Evolutionary conservation across 2,113 vertebrate species (phyloP), one percentile per base, ranked within the genome.

Genomic region (Leptobrachium leishanense): DNA sequence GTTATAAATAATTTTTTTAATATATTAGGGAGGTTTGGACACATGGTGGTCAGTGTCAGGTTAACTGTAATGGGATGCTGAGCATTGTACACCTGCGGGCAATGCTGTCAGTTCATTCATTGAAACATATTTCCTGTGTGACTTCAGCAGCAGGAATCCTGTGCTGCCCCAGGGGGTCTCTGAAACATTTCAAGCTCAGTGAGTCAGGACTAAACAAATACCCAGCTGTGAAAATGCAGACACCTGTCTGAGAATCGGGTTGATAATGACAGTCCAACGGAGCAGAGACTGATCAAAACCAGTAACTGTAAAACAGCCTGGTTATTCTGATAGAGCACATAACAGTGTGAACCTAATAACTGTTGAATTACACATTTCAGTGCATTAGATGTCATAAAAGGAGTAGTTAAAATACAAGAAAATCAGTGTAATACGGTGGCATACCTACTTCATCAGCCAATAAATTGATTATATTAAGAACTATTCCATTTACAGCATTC

Each of bases 171-270:
- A 68, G 71, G 64, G 71, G 53, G n/a, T 57, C 62, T 74, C 41
- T 59, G 50, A 68, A 80, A 80, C 63, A 80, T 80, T 74, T 80
- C 64, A 74, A 53, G 77, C 77, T 80, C 77, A 62, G 63, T 68
- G 53, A 80, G 55, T 80, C 64, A 80, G 63, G 71, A 74, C 64
- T 80, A 74, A 80, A 74, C 74, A 80, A 80, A 68, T 62, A 80
- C 71, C 77, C 77, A 74, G 64, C 64, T 80, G 77, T 68, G 77
- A 67, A 74, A 74, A 80, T 74, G 41, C 12, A 74, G 70, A 74
- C 77, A 80, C 71, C 53, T 79, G 69, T 73, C 44, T 79, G 44
- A 68, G 70, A 59, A 46, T 80, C 77, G 74, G 50, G 72, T 59
- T 72, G 74, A 74, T 8, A 54, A 39, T 13, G n/a, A 73, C 40